Percentiles rank a stretch among this genome's conserved stretches.
These are phyloP conservation scores for Parambassis ranga DNA, from an alignment of 2,797 vertebrate genomes.

Conservation along the genomic window DNA sequence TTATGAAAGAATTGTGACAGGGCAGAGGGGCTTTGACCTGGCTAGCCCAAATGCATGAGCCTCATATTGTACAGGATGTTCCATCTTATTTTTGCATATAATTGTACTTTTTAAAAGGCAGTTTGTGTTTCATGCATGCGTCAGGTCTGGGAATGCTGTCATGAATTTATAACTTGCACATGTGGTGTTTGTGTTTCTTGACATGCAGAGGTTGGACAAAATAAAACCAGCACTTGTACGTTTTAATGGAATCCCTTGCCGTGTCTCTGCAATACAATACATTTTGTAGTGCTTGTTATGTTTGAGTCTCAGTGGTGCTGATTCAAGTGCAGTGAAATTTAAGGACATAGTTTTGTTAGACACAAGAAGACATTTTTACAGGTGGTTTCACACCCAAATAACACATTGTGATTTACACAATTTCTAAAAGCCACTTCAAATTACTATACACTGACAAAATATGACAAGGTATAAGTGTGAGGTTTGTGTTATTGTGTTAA, in stretches of 20 bases:
- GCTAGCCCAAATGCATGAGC: not conserved
- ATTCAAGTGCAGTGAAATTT: not conserved
- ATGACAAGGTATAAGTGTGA: not conserved
- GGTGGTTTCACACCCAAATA: not conserved
- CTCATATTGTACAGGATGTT: not conserved
- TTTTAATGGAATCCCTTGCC: not conserved
- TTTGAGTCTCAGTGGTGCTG: not conserved
- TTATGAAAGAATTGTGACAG: slow-evolving; percentile 28
- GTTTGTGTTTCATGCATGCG: not conserved
- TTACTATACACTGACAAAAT: not conserved
- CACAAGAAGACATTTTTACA: not conserved
- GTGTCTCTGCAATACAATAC: not conserved
- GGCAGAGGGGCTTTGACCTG: not conserved
- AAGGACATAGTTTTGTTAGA: not conserved
- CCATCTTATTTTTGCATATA: not conserved
- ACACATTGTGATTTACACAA: not conserved
- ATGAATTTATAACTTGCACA: not conserved
- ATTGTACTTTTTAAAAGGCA: not conserved
- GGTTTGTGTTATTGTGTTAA: not conserved
- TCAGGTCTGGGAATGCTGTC: not conserved
- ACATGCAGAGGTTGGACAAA: not conserved
- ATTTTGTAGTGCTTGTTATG: not conserved
- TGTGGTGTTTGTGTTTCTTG: not conserved
- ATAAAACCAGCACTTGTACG: not conserved
- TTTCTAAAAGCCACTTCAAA: not conserved